A percentile compares a stretch with the other conserved stretches of the same genome.
These are phyloP conservation scores for Xiphydria camelus DNA, from an alignment of 2,888 invertebrate genomes.

Conservation along the genomic window DNA sequence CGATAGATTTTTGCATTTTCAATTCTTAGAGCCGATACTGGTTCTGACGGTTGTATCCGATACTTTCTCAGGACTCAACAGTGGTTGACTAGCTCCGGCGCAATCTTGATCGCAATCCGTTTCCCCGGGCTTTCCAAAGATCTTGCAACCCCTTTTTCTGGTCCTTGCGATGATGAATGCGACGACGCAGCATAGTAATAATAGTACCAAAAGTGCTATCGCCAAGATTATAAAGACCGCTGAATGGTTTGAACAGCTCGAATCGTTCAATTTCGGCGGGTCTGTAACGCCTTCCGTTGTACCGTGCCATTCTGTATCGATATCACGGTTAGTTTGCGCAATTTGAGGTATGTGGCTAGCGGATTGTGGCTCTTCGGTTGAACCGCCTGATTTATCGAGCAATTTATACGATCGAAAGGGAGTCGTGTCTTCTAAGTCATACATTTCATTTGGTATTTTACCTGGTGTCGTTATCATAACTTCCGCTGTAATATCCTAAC, in stretches of 20 bases:
- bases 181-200: conserved; percentile 39
- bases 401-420: too few species aligned
- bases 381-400: too few species aligned
- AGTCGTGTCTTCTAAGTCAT: conserved; percentile 33
- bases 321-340: background rate
- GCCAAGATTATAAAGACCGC: conserved; percentile 32
- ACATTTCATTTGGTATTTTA: conserved; percentile 39
- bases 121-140: conserved; percentile 24
- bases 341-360: background rate
- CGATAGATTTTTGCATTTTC: background rate
- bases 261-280: background rate
- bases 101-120: conserved; percentile 40
- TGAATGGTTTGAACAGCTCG: conserved; percentile 24
- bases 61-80: conserved; percentile 34
- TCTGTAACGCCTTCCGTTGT: conserved; percentile 1
- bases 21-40: conserved; percentile 9
- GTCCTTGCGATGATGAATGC: conserved; percentile 38
- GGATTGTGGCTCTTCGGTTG: background rate
- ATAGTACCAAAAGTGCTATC: conserved; percentile 28
- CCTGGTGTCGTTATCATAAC: conserved; percentile 39
- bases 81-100: conserved; percentile 33
- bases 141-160: conserved; percentile 24
- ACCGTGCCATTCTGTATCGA: background rate
- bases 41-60: conserved; percentile 21
- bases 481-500: conserved; percentile 37